Evolutionary conservation across 1,140 invertebrate genomes (phyloP).

Genomic region (Aphaenogaster ashmeadi): DNA sequence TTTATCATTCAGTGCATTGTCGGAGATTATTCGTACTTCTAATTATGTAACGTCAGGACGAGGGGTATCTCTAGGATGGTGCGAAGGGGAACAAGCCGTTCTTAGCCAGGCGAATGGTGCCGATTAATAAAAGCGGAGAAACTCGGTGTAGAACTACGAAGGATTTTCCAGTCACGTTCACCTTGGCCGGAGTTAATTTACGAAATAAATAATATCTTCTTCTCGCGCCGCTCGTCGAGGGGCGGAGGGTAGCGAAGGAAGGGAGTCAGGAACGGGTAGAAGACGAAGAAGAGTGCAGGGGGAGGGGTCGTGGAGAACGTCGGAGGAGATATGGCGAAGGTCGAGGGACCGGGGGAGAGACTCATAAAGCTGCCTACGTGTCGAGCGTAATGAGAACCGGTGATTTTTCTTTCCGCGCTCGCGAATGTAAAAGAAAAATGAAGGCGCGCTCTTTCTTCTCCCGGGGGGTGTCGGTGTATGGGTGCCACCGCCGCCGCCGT

Average conservation of each 20-base stretch:
- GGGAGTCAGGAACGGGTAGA: constrained; percentile 64
- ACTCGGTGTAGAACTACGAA: constrained; percentile 68
- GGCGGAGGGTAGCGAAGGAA: neutral
- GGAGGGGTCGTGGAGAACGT: constrained; percentile 43
- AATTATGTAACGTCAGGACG: constrained; percentile 32
- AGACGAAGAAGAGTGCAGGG: constrained; percentile 51
- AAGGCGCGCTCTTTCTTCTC: constrained; percentile 70
- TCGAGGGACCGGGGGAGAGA: constrained; percentile 75
- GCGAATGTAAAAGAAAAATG: constrained; percentile 84
- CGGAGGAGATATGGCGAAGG: constrained; percentile 62
- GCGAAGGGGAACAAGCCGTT: constrained; percentile 63
- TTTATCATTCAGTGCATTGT: neutral
- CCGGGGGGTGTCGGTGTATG: neutral
- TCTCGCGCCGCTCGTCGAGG: constrained; percentile 74
- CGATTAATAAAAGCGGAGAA: constrained; percentile 79
- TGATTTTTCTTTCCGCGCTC: constrained; percentile 85
- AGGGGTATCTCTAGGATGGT: neutral
- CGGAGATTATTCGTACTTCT: constrained; percentile 8
- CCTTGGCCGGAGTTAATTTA: constrained; percentile 84
- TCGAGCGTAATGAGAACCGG: constrained; percentile 87
- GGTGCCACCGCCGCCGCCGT: constrained; percentile 29
- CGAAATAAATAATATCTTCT: constrained; percentile 88
- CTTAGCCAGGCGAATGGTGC: constrained; percentile 76
- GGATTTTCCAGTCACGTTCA: constrained; percentile 79
- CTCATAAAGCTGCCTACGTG: constrained; percentile 88